Evolutionary conservation across 2,113 vertebrate species (phyloP).

Genomic region (Zosterops borbonicus): DNA sequence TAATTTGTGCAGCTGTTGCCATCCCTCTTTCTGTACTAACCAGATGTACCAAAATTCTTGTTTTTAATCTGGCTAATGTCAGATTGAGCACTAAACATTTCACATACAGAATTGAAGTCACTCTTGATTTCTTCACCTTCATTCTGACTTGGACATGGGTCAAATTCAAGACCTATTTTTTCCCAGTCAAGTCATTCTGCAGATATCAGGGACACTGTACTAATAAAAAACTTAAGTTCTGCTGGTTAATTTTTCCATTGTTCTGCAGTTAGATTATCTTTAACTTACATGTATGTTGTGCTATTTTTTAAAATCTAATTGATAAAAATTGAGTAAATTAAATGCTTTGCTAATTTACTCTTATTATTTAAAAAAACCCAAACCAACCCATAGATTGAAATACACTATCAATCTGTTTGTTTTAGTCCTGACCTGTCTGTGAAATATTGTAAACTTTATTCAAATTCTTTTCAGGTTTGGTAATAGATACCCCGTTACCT

Average conservation of each 20-base stretch:
- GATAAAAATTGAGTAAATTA: not conserved
- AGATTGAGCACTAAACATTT: not conserved
- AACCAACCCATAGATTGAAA: not conserved
- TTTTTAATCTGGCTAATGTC: constrained; percentile 24
- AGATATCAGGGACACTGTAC: not conserved
- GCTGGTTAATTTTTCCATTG: not conserved
- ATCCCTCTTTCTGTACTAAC: not conserved
- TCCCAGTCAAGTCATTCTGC: not conserved
- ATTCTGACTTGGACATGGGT: not conserved
- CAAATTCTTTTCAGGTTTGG: not conserved
- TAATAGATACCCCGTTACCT: not conserved
- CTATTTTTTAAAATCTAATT: not conserved
- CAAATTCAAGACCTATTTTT: not conserved
- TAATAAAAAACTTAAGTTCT: not conserved
- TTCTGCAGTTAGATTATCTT: not conserved
- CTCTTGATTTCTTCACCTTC: constrained; percentile 37
- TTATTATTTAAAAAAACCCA: not conserved
- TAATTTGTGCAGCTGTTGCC: constrained; percentile 14
- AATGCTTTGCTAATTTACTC: not conserved
- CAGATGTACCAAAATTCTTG: not conserved
- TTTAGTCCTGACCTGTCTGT: not conserved
- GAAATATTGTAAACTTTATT: constrained; percentile 4
- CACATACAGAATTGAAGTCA: not conserved
- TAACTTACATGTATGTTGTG: not conserved
- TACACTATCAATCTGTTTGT: not conserved